Evolutionary conservation across 2,888 invertebrate species (phyloP).

Genomic region (Hypsopygia costalis): DNA sequence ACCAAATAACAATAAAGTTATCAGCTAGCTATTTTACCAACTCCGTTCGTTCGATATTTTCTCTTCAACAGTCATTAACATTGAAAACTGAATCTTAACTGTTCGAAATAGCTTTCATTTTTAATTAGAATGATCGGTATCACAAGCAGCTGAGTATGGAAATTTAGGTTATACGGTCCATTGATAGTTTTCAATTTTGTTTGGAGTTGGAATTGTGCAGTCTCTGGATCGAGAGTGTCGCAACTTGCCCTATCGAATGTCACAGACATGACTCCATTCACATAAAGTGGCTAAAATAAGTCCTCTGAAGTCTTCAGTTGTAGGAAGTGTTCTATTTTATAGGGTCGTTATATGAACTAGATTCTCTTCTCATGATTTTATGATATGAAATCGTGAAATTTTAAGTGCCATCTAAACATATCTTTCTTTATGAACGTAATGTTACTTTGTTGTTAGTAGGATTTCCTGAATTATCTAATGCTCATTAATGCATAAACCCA

Average conservation of each 20-base stretch:
- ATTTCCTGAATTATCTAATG: not conserved
- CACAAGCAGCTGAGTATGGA: not conserved
- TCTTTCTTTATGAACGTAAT: too few relatives aligned
- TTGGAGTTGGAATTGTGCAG: constrained; percentile 30
- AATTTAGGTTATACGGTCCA: not conserved
- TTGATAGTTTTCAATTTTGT: constrained; percentile 1
- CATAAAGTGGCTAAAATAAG: constrained; percentile 69
- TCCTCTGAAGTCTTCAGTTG: constrained; percentile 48
- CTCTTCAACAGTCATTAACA: constrained; percentile 29
- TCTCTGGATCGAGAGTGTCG: constrained; percentile 47
- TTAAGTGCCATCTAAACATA: constrained; percentile 9
- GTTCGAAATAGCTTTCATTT: constrained; percentile 36
- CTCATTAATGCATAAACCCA: too few relatives aligned
- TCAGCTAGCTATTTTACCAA: constrained; percentile 43
- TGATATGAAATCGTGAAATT: constrained; percentile 18
- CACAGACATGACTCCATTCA: constrained; percentile 50
- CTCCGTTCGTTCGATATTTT: constrained; percentile 44
- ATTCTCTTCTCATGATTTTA: constrained; percentile 39
- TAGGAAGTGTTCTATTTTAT: constrained; percentile 55
- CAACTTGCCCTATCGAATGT: constrained; percentile 62
- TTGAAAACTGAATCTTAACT: constrained; percentile 42
- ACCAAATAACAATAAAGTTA: constrained; percentile 51
- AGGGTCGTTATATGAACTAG: constrained; percentile 36
- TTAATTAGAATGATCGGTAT: constrained; percentile 24
- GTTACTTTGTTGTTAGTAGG: too few relatives aligned